phyloP scores from a whole-genome alignment of 2,888 invertebrate species.

The Drosophila parthenogenetica region DNA sequence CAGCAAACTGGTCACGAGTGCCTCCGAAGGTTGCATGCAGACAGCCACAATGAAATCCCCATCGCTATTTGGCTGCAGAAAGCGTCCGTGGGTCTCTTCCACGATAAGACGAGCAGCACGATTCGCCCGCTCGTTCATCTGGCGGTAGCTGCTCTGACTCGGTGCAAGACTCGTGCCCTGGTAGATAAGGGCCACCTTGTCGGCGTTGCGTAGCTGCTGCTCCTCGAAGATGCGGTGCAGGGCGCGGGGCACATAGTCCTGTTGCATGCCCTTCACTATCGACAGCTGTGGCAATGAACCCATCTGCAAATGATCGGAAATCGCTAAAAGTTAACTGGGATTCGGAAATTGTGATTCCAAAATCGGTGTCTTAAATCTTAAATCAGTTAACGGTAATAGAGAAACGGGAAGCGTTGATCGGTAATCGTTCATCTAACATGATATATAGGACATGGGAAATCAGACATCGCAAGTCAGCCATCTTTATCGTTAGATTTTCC shows the following conservation, averaged over 20 bases:
- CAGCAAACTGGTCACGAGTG: constrained; percentile 88
- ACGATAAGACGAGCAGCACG: constrained; percentile 85
- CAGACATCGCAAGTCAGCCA: too few relatives aligned
- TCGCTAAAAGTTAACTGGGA: too few relatives aligned
- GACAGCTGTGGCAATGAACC: constrained; percentile 91
- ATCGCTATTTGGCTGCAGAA: constrained; percentile 87
- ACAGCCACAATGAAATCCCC: constrained; percentile 91
- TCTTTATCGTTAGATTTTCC: too few relatives aligned
- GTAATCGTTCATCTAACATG: too few relatives aligned
- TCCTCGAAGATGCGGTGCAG: constrained; percentile 87
- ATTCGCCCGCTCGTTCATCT: constrained; percentile 85
- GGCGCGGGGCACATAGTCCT: constrained; percentile 86
- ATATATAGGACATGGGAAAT: too few relatives aligned
- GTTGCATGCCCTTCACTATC: constrained; percentile 88
- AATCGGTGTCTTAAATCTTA: too few relatives aligned
- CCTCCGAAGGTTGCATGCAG: constrained; percentile 91
- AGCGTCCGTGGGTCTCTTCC: constrained; percentile 75
- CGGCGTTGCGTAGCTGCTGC: constrained; percentile 86
- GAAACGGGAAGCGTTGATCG: too few relatives aligned
- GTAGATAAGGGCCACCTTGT: constrained; percentile 88
- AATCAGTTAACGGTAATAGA: too few relatives aligned
- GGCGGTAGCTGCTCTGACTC: constrained; percentile 83
- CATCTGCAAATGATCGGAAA: constrained; percentile 83
- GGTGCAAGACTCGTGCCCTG: constrained; percentile 63
- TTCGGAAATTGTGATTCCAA: too few relatives aligned